phyloP scores from a whole-genome alignment of 2,113 vertebrate genomes.

The Thunnus maccoyii region DNA sequence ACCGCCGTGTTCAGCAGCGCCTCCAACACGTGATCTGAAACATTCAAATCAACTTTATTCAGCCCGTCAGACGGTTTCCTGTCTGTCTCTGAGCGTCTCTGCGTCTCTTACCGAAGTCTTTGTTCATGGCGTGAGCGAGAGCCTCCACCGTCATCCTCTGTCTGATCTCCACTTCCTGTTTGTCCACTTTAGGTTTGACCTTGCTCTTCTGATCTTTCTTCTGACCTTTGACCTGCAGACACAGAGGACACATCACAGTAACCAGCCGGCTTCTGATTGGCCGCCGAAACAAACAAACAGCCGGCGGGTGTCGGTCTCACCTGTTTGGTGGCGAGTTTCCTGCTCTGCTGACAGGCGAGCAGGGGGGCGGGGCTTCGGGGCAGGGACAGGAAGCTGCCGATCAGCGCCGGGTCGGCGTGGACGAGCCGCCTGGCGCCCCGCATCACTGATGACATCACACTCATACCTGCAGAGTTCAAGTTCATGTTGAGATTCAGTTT shows the following conservation, averaged over 20 bases:
- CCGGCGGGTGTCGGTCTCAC: conserved; percentile 39
- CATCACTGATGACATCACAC: conserved; percentile 64
- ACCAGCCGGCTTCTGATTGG: no score
- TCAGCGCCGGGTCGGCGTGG: not conserved
- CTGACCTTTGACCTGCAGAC: conserved; percentile 74
- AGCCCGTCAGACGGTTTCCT: no score
- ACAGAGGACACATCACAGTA: not conserved
- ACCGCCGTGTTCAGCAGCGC: conserved; percentile 87
- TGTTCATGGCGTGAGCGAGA: conserved; percentile 89
- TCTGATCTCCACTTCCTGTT: conserved; percentile 89
- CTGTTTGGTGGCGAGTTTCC: conserved; percentile 57
- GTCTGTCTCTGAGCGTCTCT: no score
- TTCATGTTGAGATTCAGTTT: not conserved
- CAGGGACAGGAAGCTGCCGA: conserved; percentile 22
- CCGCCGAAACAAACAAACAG: no score
- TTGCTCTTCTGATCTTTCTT: conserved; percentile 63
- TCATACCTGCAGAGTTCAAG: conserved; percentile 59
- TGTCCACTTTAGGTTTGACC: conserved; percentile 74
- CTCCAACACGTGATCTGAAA: conserved; percentile 90
- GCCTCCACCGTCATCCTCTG: conserved; percentile 86
- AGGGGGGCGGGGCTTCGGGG: conserved; percentile 8
- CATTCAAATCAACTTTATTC: not conserved
- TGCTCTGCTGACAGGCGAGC: conserved; percentile 35
- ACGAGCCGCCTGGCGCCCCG: conserved; percentile 23
- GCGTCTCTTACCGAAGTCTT: conserved; percentile 83